Base-by-base conservation (phyloP, 2,888 invertebrate genomes). In the Nymphalis urticae region DNA sequence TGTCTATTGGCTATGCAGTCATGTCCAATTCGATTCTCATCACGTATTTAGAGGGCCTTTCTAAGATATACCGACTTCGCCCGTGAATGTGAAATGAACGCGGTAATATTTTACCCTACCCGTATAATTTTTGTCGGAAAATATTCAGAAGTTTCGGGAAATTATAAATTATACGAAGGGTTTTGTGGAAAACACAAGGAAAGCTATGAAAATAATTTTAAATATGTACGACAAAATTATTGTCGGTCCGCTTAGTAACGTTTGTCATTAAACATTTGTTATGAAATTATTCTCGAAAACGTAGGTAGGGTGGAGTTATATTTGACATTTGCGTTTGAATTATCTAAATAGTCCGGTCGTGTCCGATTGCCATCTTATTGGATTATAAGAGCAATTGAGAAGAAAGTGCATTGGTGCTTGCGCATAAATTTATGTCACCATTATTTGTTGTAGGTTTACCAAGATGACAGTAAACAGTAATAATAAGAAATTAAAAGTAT, bases 61-160 rank as follows among this genome's bases (percentile, higher is more conserved):
- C 64, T 61, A 70, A 72, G 72, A 73, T 73, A 72, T 72, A 73
- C 61, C 56, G 68, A 69, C 69, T 66, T 58, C 62, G 50, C 59
- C 58, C 63, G 70, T 68, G 72, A 72, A 73, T 72, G 59, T 63
- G 63, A 60, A 66, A 73, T 72, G 71, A 69, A 65, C 68, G 68
- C 59, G 8, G 47, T 16, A 61, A 63, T 68, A 68, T 63, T 63
- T 68, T 32, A 42, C 63, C 58, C 50, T 17, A n/a, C 21, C 59
- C 32, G 59, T 66, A 56, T 56, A 62, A 66, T 66, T 66, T 62
- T 17, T 54, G 42, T 16, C 17, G 19, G 51, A 51, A 51, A 53
- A 53, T 53, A n/a, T 36, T 27, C 48, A 36, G 24, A 56, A 66
- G 60, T 60, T 66, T 51, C 8, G 9, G 51, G 17, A 47, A 60